Conservation (phyloP, 2,888 invertebrate species). For the Ryuthela nishihirai region DNA sequence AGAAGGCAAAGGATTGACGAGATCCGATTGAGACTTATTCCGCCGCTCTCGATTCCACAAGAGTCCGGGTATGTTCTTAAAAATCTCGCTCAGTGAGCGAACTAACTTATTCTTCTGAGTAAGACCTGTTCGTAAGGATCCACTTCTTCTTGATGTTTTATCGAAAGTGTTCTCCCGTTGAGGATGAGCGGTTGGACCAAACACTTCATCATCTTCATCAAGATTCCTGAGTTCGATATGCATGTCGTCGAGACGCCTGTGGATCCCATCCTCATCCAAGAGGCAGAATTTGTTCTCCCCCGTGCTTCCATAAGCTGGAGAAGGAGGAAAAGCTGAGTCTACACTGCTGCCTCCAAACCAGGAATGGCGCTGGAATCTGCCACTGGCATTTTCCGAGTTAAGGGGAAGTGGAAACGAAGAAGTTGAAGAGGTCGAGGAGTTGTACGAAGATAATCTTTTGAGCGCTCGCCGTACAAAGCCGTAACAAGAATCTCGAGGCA, state of each 20-base stretch:
- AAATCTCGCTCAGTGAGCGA: constrained; percentile 24
- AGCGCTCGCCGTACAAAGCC: constrained; percentile 85
- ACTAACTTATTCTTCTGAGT: neutral
- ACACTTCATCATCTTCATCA: constrained; percentile 1
- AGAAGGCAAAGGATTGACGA: neutral
- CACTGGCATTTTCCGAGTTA: no score
- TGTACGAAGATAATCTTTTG: constrained; percentile 51
- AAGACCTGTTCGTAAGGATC: no score
- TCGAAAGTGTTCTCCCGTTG: no score
- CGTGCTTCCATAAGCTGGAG: neutral
- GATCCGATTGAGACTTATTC: neutral
- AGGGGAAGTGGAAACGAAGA: no score
- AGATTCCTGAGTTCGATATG: constrained; percentile 14
- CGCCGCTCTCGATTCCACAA: constrained; percentile 5
- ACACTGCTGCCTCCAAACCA: neutral
- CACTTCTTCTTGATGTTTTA: no score
- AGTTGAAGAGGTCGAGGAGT: no score
- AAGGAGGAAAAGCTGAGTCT: neutral
- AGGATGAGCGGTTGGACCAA: no score
- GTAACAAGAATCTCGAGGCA: constrained; percentile 89
- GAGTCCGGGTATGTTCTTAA: constrained; percentile 23
- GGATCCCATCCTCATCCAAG: no score
- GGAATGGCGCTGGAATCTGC: no score
- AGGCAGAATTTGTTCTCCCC: no score
- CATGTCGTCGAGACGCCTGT: no score